Percentiles rank a stretch among this genome's conserved stretches.
Evolutionary conservation across 2,797 vertebrate species (phyloP).

Genomic region (Botia kubotai): DNA sequence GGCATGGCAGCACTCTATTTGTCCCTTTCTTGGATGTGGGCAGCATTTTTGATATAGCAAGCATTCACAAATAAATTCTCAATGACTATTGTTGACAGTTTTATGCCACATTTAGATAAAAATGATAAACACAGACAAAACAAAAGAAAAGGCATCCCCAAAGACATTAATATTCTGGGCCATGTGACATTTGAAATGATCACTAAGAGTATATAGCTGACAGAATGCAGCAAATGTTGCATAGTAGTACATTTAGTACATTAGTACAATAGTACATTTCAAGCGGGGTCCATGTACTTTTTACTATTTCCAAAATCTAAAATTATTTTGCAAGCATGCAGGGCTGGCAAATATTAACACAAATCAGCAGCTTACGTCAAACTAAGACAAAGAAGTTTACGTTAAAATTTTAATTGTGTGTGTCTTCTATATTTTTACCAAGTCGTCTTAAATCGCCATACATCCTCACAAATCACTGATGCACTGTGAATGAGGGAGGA

Average conservation of each 20-base stretch:
- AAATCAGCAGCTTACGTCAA: conserved; percentile 28
- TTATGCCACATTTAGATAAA: conserved; percentile 9
- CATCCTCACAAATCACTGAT: conserved; percentile 18
- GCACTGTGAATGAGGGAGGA: conserved; percentile 37
- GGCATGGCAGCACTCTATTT: conserved; percentile 54
- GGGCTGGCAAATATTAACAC: conserved; percentile 19
- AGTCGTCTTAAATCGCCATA: conserved; percentile 3
- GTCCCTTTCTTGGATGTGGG: conserved; percentile 44
- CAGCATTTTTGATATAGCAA: conserved; percentile 49
- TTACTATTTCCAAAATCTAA: conserved; percentile 26
- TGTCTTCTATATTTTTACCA: conserved; percentile 28
- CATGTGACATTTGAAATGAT: conserved; percentile 42
- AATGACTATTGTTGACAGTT: conserved; percentile 6
- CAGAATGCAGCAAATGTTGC: conserved; percentile 13
- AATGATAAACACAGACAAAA: conserved; percentile 7
- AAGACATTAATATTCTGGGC: conserved; percentile 32
- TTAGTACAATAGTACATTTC: background rate
- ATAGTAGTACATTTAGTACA: too few species aligned
- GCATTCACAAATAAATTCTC: conserved; percentile 26
- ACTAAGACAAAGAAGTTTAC: conserved; percentile 7
- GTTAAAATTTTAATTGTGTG: conserved; percentile 22
- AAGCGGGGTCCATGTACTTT: conserved; percentile 30
- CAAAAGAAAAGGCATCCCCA: conserved; percentile 5
- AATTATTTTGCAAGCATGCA: conserved; percentile 31
- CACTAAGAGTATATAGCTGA: conserved; percentile 42